phyloP scores from a whole-genome alignment of 2,797 vertebrate genomes.

The Xenentodon cancila region DNA sequence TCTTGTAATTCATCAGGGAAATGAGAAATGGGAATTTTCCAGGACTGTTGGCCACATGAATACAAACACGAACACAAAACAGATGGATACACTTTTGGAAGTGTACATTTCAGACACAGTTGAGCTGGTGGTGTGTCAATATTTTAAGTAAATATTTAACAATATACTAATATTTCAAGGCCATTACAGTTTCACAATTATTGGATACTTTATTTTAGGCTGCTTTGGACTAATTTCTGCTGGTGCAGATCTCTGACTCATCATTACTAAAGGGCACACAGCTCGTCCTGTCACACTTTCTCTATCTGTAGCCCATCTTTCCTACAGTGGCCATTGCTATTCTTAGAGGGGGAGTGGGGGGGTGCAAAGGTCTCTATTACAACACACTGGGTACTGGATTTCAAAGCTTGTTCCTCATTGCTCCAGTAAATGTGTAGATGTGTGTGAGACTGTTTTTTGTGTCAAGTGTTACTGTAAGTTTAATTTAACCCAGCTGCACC shows the following conservation, averaged over 20 bases:
- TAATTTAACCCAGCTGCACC: conserved; percentile 36
- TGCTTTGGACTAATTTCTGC: conserved; percentile 22
- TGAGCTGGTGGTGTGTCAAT: neutral
- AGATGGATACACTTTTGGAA: neutral
- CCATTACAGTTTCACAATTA: no score
- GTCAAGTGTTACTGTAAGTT: neutral
- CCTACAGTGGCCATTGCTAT: conserved; percentile 45
- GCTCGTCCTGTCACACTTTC: conserved; percentile 47
- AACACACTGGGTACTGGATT: conserved; percentile 53
- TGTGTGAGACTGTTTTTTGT: conserved; percentile 20
- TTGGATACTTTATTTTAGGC: conserved; percentile 12
- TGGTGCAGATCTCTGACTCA: conserved; percentile 61
- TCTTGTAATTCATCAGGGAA: conserved; percentile 71
- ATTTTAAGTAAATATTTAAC: neutral
- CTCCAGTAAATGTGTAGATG: conserved; percentile 14
- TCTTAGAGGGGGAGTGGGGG: conserved; percentile 41
- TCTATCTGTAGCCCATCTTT: conserved; percentile 40
- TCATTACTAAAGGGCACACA: conserved; percentile 58
- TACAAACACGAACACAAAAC: neutral
- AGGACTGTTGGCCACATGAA: conserved; percentile 8
- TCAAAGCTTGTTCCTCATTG: conserved; percentile 37
- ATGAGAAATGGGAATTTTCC: conserved; percentile 30
- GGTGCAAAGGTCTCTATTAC: conserved; percentile 60
- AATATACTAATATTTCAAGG: no score
- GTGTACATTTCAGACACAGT: neutral